phyloP scores from a whole-genome alignment of 1,140 invertebrate genomes.

The Ectropis grisescens region DNA sequence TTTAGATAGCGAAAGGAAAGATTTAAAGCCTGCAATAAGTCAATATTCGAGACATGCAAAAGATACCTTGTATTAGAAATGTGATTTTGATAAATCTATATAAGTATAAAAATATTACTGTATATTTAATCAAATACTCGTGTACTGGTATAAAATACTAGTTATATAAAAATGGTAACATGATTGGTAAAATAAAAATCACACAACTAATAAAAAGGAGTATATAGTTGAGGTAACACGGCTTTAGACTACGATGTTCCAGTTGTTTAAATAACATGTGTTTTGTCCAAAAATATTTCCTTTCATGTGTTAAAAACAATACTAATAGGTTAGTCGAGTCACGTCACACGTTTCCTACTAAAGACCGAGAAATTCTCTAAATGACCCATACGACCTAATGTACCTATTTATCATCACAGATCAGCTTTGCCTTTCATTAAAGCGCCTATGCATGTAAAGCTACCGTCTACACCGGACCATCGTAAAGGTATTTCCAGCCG shows the following conservation, averaged over 20 bases:
- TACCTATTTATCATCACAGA: constrained; percentile 65
- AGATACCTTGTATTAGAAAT: constrained; percentile 23
- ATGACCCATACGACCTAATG: constrained; percentile 49
- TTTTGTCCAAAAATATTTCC: too few relatives aligned
- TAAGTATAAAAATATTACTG: constrained; percentile 22
- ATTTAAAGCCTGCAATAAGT: too few relatives aligned
- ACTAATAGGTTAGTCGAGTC: too few relatives aligned
- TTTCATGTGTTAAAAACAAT: too few relatives aligned
- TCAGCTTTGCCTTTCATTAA: constrained; percentile 57
- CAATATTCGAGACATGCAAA: too few relatives aligned
- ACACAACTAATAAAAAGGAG: constrained; percentile 26
- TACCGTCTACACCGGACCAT: too few relatives aligned
- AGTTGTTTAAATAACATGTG: too few relatives aligned
- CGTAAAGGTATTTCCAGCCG: too few relatives aligned
- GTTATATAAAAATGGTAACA: constrained; percentile 25
- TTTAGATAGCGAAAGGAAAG: too few relatives aligned
- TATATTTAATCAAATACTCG: constrained; percentile 16
- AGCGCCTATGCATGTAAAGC: constrained; percentile 38
- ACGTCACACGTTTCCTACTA: too few relatives aligned
- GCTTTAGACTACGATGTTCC: too few relatives aligned
- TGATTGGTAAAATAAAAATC: constrained; percentile 20
- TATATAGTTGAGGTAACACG: constrained; percentile 12
- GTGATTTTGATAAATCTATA: constrained; percentile 8
- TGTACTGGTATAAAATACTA: constrained; percentile 17
- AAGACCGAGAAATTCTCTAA: too few relatives aligned